A percentile compares a stretch with the other conserved stretches of the same genome.
These are phyloP conservation scores for Holocentrus rufus DNA, from an alignment of 2,797 vertebrate species.

Conservation along the genomic window DNA sequence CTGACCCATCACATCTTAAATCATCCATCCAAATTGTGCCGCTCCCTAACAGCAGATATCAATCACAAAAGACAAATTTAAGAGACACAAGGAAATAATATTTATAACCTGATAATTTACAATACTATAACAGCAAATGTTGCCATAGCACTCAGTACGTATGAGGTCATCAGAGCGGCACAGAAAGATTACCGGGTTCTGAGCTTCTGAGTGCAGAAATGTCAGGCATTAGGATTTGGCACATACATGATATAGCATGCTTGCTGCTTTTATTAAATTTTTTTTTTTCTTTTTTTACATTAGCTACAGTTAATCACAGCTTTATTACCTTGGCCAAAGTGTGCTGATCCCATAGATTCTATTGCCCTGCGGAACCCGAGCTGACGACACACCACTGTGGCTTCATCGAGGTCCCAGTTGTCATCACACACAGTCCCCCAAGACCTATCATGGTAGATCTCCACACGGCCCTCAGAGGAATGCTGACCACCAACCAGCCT, in stretches of 20 bases:
- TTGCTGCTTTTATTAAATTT: too few relatives aligned
- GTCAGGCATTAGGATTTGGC: too few relatives aligned
- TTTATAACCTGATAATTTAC: too few relatives aligned
- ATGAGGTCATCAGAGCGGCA: neutral
- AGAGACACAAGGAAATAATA: too few relatives aligned
- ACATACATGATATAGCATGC: too few relatives aligned
- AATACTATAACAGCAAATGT: neutral
- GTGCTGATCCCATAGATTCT: neutral
- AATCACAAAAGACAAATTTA: neutral
- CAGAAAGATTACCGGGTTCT: too few relatives aligned
- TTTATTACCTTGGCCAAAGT: conserved; percentile 46
- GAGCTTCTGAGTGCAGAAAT: too few relatives aligned
- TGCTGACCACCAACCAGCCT: conserved; percentile 46
- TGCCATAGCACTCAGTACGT: neutral
- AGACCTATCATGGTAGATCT: conserved; percentile 57
- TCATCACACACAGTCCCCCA: conserved; percentile 70
- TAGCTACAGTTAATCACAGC: neutral
- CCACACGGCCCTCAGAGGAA: conserved; percentile 61
- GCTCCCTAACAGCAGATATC: conserved; percentile 31
- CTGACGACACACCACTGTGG: conserved; percentile 56
- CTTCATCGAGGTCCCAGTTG: conserved; percentile 44
- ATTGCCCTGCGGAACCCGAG: conserved; percentile 40
- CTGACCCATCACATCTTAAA: conserved; percentile 25
- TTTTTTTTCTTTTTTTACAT: too few relatives aligned
- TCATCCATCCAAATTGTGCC: conserved; percentile 58